phyloP scores from a whole-genome alignment of 37 sponge, comb jelly and placozoan species.

The Trichoplax adhaerens region DNA sequence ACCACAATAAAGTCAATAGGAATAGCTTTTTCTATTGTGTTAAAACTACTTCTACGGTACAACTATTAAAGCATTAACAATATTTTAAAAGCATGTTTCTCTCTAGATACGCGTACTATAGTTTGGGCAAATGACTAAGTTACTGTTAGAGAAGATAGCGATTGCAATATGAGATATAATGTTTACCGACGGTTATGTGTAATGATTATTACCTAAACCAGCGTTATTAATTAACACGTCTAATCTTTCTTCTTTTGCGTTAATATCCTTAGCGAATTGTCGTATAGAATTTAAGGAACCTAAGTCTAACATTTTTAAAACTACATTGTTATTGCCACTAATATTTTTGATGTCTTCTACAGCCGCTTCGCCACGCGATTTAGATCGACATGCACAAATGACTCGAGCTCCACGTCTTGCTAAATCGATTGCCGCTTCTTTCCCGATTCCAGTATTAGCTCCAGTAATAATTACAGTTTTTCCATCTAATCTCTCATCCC shows the following conservation, averaged over 20 bases:
- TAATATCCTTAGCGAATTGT: conserved; percentile 15
- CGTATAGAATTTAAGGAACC: conserved; percentile 12
- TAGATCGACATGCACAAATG: conserved; percentile 64
- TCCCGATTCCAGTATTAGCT: conserved; percentile 69
- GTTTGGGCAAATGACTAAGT: no score
- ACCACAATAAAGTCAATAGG: no score
- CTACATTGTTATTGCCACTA: conserved; percentile 12
- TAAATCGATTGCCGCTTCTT: conserved; percentile 64
- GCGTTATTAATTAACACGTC: conserved; percentile 52
- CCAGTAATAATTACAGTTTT: conserved; percentile 75
- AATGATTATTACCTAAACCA: conserved; percentile 6
- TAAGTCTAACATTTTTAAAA: conserved; percentile 18
- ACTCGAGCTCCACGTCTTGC: conserved; percentile 62
- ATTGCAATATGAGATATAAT: no score
- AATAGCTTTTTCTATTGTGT: no score
- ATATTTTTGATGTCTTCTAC: conserved; percentile 13
- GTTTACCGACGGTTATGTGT: no score
- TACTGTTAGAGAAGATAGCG: no score
- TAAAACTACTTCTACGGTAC: no score
- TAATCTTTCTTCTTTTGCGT: conserved; percentile 10
- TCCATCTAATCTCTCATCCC: conserved; percentile 23
- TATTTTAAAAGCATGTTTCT: no score
- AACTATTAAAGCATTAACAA: no score
- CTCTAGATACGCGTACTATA: no score
- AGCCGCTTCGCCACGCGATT: conserved; percentile 38